Base-by-base conservation (phyloP, 2,113 vertebrate genomes). In the Cheirogaleus medius region DNA sequence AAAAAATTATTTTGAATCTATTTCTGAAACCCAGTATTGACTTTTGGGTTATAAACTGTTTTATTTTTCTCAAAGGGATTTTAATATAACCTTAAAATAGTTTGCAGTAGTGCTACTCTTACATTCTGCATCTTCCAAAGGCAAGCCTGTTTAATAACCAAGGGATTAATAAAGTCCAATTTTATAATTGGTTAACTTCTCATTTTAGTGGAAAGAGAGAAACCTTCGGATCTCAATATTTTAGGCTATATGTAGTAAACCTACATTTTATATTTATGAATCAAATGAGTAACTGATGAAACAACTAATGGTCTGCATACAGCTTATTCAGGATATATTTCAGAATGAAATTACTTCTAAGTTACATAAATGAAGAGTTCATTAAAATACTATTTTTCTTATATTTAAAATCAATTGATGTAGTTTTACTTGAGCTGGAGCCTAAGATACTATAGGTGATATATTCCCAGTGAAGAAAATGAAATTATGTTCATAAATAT, bases 121-220 rank as follows among this genome's bases (percentile, higher is more conserved):
- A 47, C 10, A 42, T 94, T 82, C 23, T 60, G 9, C 29, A 60
- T 77, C 44, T 94, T 32, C 39, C 27, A 87, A 77, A 37, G 52
- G 32, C 37, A 83, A 73, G 27, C 34, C 37, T 78, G 10, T 87
- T 71, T 90, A 82, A 21, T 69, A 91, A 90, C 34, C 11, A 82
- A 18, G 15, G 12, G 10, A 37, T 71, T 81, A 18, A 76, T 71
- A 66, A 68, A 74, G 27, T 90, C 37, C 92, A 32, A 85, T 85
- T 93, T 94, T 94, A 17, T 64, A 82, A 27, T 83, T 94, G 77
- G 64, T 76, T 95, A 97, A 29, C 32, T 73, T 90, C 42, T 95
- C 18, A 68, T 89, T 90, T 92, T 96, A 58, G 32, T 82, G 64
- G 27, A n/a, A 49, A 60, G 71, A 71, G 25, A 80, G 29, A 85